Percentiles rank a stretch among this genome's conserved stretches.
Conservation (phyloP, 2,113 vertebrate genomes). For the Labeo rohita region DNA sequence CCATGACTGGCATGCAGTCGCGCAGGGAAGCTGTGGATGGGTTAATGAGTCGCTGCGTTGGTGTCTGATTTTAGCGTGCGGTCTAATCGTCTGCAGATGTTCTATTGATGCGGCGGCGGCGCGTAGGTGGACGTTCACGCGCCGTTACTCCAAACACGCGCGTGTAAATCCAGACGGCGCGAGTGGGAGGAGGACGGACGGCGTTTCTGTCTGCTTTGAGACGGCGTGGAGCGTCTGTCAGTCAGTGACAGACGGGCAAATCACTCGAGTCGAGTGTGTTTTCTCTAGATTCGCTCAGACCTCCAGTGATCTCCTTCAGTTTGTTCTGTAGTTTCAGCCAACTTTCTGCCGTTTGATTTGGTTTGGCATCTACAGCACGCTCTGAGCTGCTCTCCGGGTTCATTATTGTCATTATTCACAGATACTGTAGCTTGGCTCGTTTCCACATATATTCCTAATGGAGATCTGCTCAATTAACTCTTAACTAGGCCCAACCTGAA, state of each 20-base stretch:
- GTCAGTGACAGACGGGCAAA: neutral
- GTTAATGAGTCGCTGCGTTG: too few species aligned
- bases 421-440: neutral
- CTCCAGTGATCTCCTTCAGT: neutral
- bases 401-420: neutral
- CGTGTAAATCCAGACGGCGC: neutral
- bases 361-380: neutral
- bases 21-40: too few species aligned
- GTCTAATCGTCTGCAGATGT: neutral
- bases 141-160: neutral
- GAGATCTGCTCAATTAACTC: neutral
- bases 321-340: neutral
- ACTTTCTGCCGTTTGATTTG: neutral
- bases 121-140: neutral
- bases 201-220: too few species aligned
- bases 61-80: neutral
- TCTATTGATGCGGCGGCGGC: too few species aligned
- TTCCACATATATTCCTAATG: neutral
- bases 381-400: neutral
- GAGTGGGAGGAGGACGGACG: too few species aligned
- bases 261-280: neutral
- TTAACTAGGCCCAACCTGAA: neutral
- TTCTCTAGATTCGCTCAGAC: too few species aligned
- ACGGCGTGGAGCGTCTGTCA: too few species aligned
- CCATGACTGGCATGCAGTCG: neutral